Evolutionary conservation across 1,140 invertebrate genomes (phyloP).

Genomic region (Drosophila kepulauana): DNA sequence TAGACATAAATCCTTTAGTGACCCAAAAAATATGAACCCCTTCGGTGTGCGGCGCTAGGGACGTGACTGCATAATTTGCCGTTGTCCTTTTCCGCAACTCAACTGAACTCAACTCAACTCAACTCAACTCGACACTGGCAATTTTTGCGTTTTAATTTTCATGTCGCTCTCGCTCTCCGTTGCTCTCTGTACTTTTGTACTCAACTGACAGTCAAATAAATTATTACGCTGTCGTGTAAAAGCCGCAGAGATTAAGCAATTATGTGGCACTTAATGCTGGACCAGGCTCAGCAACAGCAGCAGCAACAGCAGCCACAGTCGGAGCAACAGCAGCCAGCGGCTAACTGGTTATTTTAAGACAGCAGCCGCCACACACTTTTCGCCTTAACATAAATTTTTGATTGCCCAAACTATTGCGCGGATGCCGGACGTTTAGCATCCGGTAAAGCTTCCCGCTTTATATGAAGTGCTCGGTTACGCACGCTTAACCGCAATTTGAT

Average conservation of each 20-base stretch:
- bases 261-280: conserved; percentile 83
- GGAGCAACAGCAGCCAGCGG: neutral
- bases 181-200: conserved; percentile 26
- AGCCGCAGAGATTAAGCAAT: conserved; percentile 83
- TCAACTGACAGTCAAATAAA: conserved; percentile 74
- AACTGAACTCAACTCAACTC: conserved; percentile 26
- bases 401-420: conserved; percentile 31
- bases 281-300: conserved; percentile 20
- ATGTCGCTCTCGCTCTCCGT: conserved; percentile 42
- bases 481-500: conserved; percentile 66
- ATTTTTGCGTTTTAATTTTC: conserved; percentile 74
- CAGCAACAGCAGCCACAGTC: conserved; percentile 19
- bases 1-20: conserved; percentile 64
- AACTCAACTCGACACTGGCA: conserved; percentile 40
- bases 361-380: conserved; percentile 25
- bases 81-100: conserved; percentile 59
- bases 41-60: conserved; percentile 41
- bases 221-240: conserved; percentile 82
- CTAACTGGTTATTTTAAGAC: conserved; percentile 44
- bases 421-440: neutral
- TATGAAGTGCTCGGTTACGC: conserved; percentile 40
- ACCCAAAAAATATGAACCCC: conserved; percentile 68
- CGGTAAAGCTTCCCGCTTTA: neutral
- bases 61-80: conserved; percentile 80
- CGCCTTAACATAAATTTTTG: conserved; percentile 47